Percentiles rank a stretch among this genome's conserved stretches.
phyloP scores from a whole-genome alignment of 1,140 invertebrate genomes.

The Achatina immaculata region DNA sequence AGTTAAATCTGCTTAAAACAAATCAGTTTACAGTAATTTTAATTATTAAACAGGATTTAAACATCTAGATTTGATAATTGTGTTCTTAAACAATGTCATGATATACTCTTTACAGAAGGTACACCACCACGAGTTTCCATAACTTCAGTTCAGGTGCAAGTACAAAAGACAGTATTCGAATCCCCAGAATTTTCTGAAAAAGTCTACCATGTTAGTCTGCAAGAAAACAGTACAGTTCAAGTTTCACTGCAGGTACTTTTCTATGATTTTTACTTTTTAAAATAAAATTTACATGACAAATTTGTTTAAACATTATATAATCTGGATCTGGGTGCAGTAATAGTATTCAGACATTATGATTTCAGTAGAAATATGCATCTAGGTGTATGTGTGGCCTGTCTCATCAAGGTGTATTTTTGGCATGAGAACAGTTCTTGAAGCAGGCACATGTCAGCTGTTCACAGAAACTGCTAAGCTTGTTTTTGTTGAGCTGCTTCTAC shows the following conservation, averaged over 20 bases:
- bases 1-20: background rate
- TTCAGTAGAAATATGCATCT: background rate
- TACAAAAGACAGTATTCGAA: background rate
- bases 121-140: background rate
- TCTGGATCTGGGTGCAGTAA: background rate
- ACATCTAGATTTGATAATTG: background rate
- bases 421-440: background rate
- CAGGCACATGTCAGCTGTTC: no score
- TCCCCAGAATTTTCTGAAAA: constrained; percentile 1
- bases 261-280: background rate
- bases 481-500: no score
- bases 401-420: background rate
- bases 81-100: no score
- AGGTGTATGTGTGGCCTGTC: background rate
- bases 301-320: background rate
- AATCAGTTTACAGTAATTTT: background rate
- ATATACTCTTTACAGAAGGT: background rate
- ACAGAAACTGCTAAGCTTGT: no score
- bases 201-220: background rate
- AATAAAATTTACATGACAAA: background rate
- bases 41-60: background rate
- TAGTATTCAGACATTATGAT: background rate
- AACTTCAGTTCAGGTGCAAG: background rate
- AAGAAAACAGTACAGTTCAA: background rate
- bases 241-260: background rate